phyloP scores from a whole-genome alignment of 1,140 invertebrate species.

The Platyura marginata region DNA sequence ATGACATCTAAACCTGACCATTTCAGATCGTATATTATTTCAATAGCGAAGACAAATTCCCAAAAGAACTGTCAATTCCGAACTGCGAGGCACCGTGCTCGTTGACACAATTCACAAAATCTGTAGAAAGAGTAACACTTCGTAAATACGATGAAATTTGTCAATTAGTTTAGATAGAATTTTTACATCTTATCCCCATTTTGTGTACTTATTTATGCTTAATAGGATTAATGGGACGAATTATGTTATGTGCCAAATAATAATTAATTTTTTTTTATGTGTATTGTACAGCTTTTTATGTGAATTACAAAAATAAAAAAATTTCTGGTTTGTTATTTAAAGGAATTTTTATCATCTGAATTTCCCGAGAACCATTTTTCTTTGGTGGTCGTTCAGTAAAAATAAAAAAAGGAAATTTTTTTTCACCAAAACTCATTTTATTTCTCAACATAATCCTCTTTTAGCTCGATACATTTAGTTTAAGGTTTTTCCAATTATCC shows the following conservation, averaged over 20 bases:
- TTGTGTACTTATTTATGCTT: background rate
- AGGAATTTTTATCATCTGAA: too few species aligned
- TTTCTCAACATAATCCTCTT: too few species aligned
- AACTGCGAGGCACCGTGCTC: conserved; percentile 28
- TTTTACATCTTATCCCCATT: too few species aligned
- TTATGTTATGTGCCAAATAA: background rate
- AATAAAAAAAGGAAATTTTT: too few species aligned
- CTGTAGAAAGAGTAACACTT: conserved; percentile 26
- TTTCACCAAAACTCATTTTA: too few species aligned
- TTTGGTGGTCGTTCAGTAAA: too few species aligned
- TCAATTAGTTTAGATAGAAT: background rate
- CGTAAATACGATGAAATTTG: conserved; percentile 32
- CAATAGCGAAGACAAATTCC: conserved; percentile 23
- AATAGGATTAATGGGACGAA: background rate
- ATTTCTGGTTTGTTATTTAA: too few species aligned
- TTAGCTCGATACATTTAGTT: too few species aligned
- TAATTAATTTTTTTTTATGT: background rate
- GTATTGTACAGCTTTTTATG: background rate
- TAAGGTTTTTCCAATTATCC: too few species aligned
- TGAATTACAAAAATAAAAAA: background rate
- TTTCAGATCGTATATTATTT: conserved; percentile 20
- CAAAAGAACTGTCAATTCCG: conserved; percentile 25
- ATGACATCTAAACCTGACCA: conserved; percentile 2
- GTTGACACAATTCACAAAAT: conserved; percentile 23
- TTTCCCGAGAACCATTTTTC: too few species aligned